Evolutionary conservation across 2,797 vertebrate species (phyloP).

Genomic region (Crypturellus tataupa): DNA sequence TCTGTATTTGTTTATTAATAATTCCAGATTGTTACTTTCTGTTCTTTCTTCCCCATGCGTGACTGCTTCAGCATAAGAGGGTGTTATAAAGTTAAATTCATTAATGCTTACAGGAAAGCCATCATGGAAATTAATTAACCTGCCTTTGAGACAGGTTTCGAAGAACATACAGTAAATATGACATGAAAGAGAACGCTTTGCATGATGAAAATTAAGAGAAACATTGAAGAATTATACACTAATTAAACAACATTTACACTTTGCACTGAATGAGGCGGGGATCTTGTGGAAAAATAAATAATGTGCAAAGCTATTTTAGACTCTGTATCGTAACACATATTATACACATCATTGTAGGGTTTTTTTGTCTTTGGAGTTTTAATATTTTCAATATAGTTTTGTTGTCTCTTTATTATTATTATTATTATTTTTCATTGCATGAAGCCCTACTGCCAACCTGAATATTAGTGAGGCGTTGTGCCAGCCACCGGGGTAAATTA

Average conservation of each 20-base stretch:
- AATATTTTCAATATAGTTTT: neutral
- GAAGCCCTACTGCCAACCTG: neutral
- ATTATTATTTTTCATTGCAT: neutral
- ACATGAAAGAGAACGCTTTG: slow-evolving; percentile 57
- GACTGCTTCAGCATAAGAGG: slow-evolving; percentile 10
- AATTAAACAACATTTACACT: slow-evolving; percentile 32
- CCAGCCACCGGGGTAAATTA: neutral
- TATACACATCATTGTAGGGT: neutral
- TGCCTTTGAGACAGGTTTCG: slow-evolving; percentile 60
- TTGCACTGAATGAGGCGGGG: neutral
- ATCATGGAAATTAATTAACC: slow-evolving; percentile 66
- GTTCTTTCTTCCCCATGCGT: neutral
- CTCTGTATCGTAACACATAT: neutral
- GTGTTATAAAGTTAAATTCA: slow-evolving; percentile 49
- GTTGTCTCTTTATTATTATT: neutral
- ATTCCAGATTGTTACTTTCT: neutral
- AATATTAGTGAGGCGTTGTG: neutral
- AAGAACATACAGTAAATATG: slow-evolving; percentile 45
- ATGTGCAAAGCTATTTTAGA: neutral
- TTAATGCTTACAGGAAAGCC: slow-evolving; percentile 39
- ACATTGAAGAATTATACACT: slow-evolving; percentile 20
- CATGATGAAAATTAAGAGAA: slow-evolving; percentile 49
- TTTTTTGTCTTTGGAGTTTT: neutral
- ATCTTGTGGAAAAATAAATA: neutral
- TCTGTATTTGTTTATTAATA: neutral